These are phyloP conservation scores for Coptodon rendalli DNA, from an alignment of 2,113 vertebrate genomes.

Conservation along the genomic window DNA sequence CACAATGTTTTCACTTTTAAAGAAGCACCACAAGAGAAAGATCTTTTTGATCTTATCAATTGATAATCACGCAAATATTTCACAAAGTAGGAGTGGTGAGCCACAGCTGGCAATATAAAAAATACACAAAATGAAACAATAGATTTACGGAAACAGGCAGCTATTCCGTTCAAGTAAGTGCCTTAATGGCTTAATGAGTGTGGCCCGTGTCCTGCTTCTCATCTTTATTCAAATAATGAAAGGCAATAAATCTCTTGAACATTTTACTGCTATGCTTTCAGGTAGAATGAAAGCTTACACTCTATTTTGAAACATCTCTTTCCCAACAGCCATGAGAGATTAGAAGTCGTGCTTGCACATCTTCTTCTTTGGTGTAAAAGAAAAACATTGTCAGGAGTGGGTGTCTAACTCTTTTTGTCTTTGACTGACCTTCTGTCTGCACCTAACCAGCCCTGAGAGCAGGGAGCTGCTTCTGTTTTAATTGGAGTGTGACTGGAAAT, in stretches of 20 bases:
- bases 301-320: neutral
- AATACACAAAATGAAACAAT: neutral
- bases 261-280: neutral
- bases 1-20: neutral
- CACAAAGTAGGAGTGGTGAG: neutral
- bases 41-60: neutral
- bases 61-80: neutral
- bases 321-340: neutral
- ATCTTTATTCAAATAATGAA: neutral
- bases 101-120: neutral
- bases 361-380: neutral
- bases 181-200: neutral
- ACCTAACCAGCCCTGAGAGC: neutral
- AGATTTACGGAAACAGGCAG: rapidly evolving
- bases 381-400: neutral
- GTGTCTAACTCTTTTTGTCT: neutral
- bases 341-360: neutral
- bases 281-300: neutral
- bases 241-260: neutral
- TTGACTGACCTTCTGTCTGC: conserved; percentile 26
- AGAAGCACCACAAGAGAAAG: neutral
- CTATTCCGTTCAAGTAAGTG: neutral
- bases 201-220: neutral
- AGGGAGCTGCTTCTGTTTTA: conserved; percentile 48
- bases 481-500: conserved; percentile 61